Evolutionary conservation across 2,113 vertebrate genomes (phyloP), one percentile per base, ranked within the genome.

Genomic region (Vulpes vulpes): DNA sequence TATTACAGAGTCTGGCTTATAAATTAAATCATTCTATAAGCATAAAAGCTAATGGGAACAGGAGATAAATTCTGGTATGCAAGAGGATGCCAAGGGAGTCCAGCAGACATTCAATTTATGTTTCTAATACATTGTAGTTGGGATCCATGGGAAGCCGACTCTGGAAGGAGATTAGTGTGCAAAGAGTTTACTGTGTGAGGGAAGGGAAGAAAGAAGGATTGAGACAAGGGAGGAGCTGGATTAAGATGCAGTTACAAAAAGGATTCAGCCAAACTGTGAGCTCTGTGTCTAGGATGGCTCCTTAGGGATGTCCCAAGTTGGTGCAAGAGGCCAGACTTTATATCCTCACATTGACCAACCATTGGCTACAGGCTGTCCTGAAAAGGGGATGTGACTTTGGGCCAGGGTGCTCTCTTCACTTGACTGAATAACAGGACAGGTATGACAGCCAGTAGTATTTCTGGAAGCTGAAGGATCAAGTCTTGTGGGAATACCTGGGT

Each of bases 1-100:
- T 67, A n/a, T 57, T 57, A 73, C 49, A 85, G 43, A 93, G 17
- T 15, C n/a, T 84, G 67, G 11, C 22, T 90, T 96, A 57, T 83
- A 92, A 78, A 74, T 80, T 57, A 92, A 65, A 57, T 55, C 73
- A 97, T 86, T 89, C 11, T 93, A 14, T 83, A 82, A 62, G 27
- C 5, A 76, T n/a, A 60, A 89, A 90, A 12, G 25, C 53, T 89
- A 83, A 62, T 8, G 7, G 38, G 8, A 62, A 5, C 32, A 65
- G 27, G 79, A 86, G 80, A 65, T 60, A 25, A 84, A 92, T 74
- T 95, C 35, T 86, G 15, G 2, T 67, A 25, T 87, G 84, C 9
- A 49, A 23, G n/a, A 9, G 19, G 23, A 62, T 79, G 23, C n/a
- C 35, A 73, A 30, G 3, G 4, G 5, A 87, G 32, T 67, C 8